These are phyloP conservation scores for Reticulitermes speratus DNA, from an alignment of 1,140 invertebrate genomes.

Conservation along the genomic window DNA sequence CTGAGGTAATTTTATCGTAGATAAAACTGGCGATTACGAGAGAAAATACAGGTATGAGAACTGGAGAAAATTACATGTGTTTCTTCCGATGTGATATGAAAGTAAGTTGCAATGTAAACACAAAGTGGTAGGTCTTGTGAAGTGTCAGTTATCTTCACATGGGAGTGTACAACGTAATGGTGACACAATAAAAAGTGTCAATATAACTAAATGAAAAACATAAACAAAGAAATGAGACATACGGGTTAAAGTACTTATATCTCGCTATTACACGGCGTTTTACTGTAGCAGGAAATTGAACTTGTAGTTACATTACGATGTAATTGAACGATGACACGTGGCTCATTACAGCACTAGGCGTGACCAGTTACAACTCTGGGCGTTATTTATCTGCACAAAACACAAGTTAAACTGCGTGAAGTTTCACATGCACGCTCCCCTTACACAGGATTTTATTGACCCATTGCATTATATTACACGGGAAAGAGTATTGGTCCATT, in stretches of 20 bases:
- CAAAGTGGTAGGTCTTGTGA: no score
- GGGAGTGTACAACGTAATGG: no score
- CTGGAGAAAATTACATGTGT: no score
- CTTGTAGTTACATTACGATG: background rate
- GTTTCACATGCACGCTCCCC: background rate
- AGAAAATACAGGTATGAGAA: no score
- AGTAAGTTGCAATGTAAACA: no score
- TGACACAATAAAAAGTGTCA: no score
- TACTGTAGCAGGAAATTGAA: background rate
- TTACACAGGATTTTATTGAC: background rate
- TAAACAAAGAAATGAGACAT: background rate
- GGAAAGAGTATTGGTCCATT: background rate
- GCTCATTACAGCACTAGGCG: background rate
- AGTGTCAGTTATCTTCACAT: no score
- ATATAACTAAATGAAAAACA: background rate
- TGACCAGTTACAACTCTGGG: background rate
- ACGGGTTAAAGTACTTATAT: background rate
- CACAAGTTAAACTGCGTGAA: background rate
- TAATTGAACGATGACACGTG: background rate
- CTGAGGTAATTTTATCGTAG: no score
- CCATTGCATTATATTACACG: background rate
- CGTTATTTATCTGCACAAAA: slow-evolving; percentile 8
- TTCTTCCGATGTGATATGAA: no score
- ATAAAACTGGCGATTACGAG: no score
- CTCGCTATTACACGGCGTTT: background rate